phyloP scores from a whole-genome alignment of 2,797 vertebrate genomes.

The Periparus ater region DNA sequence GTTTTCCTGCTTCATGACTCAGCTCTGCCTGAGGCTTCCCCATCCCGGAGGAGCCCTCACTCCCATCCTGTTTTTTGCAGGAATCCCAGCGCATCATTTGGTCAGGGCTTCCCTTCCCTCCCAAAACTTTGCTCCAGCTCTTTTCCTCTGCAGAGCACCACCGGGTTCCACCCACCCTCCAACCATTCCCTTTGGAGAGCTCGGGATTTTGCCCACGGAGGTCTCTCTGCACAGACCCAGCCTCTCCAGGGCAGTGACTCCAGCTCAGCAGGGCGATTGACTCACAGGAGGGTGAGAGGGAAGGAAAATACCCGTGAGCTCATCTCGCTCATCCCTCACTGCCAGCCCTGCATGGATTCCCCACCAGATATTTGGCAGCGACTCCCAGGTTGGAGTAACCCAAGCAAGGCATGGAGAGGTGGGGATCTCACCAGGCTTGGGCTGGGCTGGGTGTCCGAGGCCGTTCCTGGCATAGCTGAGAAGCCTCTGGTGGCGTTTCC shows the following conservation, averaged over 20 bases:
- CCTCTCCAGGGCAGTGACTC: not conserved
- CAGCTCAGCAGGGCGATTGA: not conserved
- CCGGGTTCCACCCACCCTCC: accelerated
- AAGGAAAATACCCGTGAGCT: constrained; percentile 59
- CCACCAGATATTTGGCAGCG: constrained; percentile 7
- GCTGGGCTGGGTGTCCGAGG: not conserved
- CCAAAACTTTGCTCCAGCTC: not conserved
- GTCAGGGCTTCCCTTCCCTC: not conserved
- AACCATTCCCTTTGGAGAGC: not conserved
- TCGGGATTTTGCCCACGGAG: not conserved
- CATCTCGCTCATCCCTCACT: not conserved
- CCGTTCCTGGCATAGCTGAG: not conserved
- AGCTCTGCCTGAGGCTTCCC: not conserved
- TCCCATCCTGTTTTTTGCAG: not conserved
- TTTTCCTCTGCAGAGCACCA: not conserved
- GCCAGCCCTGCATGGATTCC: constrained; percentile 28
- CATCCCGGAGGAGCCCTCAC: not conserved
- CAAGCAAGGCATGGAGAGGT: not conserved
- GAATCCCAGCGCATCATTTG: not conserved
- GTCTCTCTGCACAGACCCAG: not conserved
- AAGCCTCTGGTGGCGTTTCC: not conserved
- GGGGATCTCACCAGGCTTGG: not conserved
- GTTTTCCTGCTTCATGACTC: constrained; percentile 11
- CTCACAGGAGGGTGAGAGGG: not conserved
- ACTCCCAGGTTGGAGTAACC: not conserved